A percentile compares a stretch with the other conserved stretches of the same genome.
phyloP scores from a whole-genome alignment of 2,888 invertebrate species.

The Oxycera nigricornis region DNA sequence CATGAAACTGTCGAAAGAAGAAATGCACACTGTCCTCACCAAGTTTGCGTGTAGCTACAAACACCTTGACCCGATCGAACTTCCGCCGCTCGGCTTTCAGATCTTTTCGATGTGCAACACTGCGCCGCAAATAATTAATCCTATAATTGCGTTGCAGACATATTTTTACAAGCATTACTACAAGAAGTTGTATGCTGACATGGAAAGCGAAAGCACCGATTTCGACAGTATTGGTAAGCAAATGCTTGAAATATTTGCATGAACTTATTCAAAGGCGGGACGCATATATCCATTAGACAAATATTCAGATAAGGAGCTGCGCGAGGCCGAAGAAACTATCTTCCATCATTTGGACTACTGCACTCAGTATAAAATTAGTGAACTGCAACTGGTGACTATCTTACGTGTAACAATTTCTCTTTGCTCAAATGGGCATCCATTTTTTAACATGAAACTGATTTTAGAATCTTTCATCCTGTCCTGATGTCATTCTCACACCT shows the following conservation, averaged over 20 bases:
- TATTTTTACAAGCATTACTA: constrained; percentile 64
- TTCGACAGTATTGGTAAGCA: constrained; percentile 59
- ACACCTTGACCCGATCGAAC: constrained; percentile 65
- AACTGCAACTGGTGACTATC: constrained; percentile 55
- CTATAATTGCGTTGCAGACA: constrained; percentile 63
- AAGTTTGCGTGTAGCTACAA: constrained; percentile 66
- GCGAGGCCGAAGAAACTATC: constrained; percentile 69
- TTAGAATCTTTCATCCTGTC: constrained; percentile 65
- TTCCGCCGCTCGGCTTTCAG: constrained; percentile 70
- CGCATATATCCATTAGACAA: constrained; percentile 55
- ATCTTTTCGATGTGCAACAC: constrained; percentile 66
- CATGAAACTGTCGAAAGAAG: constrained; percentile 64
- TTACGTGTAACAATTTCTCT: constrained; percentile 53
- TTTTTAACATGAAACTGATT: background rate
- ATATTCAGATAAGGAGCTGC: constrained; percentile 63
- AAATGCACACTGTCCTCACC: constrained; percentile 65
- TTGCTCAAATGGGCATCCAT: too few relatives aligned
- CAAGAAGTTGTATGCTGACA: constrained; percentile 57
- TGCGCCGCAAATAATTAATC: constrained; percentile 58
- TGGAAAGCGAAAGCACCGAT: constrained; percentile 59
- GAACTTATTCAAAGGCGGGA: background rate
- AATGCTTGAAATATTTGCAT: background rate
- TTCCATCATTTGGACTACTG: constrained; percentile 66
- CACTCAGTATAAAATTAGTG: constrained; percentile 58
- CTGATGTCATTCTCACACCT: constrained; percentile 69